A percentile compares a stretch with the other conserved stretches of the same genome.
These are phyloP conservation scores for Cassiopea andromeda DNA, from an alignment of 30 jellyfish, hydroid and myxozoan genomes.

Conservation along the genomic window DNA sequence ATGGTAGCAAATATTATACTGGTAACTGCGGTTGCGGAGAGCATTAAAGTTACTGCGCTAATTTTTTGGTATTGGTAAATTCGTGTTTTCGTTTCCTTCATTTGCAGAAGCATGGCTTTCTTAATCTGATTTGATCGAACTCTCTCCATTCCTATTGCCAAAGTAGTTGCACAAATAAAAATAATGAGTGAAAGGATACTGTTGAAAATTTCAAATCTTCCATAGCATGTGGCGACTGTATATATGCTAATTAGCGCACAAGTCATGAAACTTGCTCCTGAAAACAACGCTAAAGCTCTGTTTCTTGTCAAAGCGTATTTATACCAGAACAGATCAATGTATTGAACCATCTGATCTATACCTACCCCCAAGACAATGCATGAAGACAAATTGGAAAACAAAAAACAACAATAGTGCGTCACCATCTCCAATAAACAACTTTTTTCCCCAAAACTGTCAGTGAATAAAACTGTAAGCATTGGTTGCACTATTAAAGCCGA, in stretches of 20 bases:
- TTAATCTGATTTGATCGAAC: background rate
- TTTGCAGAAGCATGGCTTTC: background rate
- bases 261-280: background rate
- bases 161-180: background rate
- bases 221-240: conserved; percentile 29
- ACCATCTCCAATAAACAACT: conserved; percentile 31
- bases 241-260: background rate
- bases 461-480: conserved; percentile 18
- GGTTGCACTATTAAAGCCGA: conserved; percentile 55
- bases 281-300: background rate
- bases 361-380: conserved; percentile 40
- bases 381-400: conserved; percentile 20
- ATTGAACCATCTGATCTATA: conserved; percentile 13
- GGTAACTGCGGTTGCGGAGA: background rate
- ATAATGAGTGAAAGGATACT: background rate
- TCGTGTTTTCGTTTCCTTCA: background rate
- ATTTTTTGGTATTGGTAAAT: background rate
- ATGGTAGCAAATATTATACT: background rate
- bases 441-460: background rate
- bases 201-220: background rate
- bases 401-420: conserved; percentile 22
- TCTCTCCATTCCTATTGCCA: background rate
- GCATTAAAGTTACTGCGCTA: background rate
- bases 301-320: conserved; percentile 34
- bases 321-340: conserved; percentile 22